Conservation (phyloP, 1,140 invertebrate genomes). For the Brachionus plicatilis region DNA sequence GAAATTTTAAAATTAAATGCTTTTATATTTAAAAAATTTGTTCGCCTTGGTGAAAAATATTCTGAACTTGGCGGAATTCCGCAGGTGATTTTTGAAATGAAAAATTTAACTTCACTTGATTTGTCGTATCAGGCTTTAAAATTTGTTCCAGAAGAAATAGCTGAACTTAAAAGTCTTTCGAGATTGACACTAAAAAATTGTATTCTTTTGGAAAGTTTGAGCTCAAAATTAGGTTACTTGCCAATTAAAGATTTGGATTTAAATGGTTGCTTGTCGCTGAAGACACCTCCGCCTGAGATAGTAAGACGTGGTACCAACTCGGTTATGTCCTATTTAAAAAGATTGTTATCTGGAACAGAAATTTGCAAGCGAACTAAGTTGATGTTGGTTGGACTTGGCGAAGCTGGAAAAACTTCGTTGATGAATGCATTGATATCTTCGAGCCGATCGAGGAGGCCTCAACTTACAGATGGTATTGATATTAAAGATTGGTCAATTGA, state of each 20-base stretch:
- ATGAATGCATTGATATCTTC: constrained; percentile 13
- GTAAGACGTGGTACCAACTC: constrained; percentile 46
- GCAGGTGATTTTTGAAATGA: neutral
- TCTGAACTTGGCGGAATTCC: neutral
- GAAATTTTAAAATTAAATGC: constrained; percentile 18
- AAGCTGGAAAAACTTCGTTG: constrained; percentile 55
- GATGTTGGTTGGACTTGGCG: constrained; percentile 55
- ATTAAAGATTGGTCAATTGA: constrained; percentile 48
- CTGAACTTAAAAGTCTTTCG: neutral
- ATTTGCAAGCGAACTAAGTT: constrained; percentile 52
- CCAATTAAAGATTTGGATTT: constrained; percentile 43
- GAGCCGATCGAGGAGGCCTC: constrained; percentile 41
- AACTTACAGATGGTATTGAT: constrained; percentile 52
- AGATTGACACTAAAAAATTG: neutral
- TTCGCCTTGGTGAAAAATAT: neutral
- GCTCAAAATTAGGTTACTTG: constrained; percentile 45
- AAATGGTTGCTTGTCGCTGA: constrained; percentile 47
- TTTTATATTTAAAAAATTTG: constrained; percentile 35
- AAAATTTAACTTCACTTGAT: constrained; percentile 30
- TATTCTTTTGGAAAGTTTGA: constrained; percentile 42
- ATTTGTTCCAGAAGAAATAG: constrained; percentile 34
- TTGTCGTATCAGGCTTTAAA: constrained; percentile 45
- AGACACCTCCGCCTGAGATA: constrained; percentile 52
- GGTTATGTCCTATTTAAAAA: constrained; percentile 48
- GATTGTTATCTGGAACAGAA: constrained; percentile 47